Conservation (phyloP, 30 jellyfish, hydroid and myxozoan species). For the Nemopilema nomurai region DNA sequence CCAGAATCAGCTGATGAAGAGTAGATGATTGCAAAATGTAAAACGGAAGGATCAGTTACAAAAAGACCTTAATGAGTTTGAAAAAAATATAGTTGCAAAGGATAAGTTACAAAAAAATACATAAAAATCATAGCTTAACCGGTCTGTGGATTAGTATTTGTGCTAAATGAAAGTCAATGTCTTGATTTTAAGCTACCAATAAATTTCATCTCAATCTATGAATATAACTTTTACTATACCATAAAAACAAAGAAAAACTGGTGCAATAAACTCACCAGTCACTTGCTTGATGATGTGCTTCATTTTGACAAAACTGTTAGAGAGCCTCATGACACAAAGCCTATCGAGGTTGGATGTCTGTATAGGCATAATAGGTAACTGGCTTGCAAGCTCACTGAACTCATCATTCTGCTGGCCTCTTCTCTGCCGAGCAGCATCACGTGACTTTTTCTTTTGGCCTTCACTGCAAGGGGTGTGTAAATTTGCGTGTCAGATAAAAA, state of each 20-base stretch:
- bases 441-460: constrained; percentile 75
- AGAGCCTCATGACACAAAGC: constrained; percentile 86
- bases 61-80: no score
- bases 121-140: no score
- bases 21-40: background rate
- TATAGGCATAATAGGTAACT: constrained; percentile 71
- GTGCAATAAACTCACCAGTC: constrained; percentile 77
- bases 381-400: constrained; percentile 89
- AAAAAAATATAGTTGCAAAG: no score
- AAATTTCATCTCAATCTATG: no score
- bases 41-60: no score
- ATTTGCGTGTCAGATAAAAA: background rate
- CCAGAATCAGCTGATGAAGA: background rate
- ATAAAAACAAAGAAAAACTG: constrained; percentile 1
- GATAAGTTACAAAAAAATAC: no score
- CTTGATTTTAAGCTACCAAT: no score
- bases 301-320: constrained; percentile 91
- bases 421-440: constrained; percentile 98
- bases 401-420: constrained; percentile 97
- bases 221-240: background rate
- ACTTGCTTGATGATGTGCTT: constrained; percentile 80
- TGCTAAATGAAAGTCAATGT: no score
- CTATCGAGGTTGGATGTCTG: constrained; percentile 73
- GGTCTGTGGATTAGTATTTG: no score
- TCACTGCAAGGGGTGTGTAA: constrained; percentile 22